Evolutionary conservation across 2,888 invertebrate species (phyloP).

Genomic region (Elysia crispata): DNA sequence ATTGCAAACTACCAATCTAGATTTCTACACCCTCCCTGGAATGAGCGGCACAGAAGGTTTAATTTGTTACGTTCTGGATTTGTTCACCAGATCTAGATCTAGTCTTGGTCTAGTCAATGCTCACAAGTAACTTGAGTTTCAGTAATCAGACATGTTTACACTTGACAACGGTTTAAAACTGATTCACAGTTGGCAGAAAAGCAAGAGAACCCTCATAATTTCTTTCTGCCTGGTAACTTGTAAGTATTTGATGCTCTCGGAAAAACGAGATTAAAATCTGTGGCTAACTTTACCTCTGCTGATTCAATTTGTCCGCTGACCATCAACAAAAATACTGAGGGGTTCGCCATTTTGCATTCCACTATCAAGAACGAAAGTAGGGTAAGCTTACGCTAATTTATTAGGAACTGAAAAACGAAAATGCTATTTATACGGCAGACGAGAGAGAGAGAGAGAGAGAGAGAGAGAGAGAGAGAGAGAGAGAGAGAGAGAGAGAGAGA

Average conservation of each 20-base stretch:
- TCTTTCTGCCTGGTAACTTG: background rate
- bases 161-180: background rate
- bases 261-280: background rate
- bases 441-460: too few relatives aligned
- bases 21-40: too few relatives aligned
- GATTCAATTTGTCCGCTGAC: slow-evolving; percentile 74
- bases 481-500: too few relatives aligned
- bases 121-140: background rate
- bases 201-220: background rate
- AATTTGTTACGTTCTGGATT: too few relatives aligned
- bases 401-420: too few relatives aligned
- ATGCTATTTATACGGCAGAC: too few relatives aligned
- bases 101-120: background rate
- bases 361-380: too few relatives aligned
- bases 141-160: slow-evolving; percentile 42
- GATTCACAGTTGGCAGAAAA: background rate
- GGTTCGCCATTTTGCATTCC: slow-evolving; percentile 62
- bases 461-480: too few relatives aligned
- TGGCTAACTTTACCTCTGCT: slow-evolving; percentile 65
- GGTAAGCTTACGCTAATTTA: too few relatives aligned
- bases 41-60: too few relatives aligned
- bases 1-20: too few relatives aligned
- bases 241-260: slow-evolving; percentile 27
- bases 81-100: slow-evolving; percentile 19
- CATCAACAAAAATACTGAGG: slow-evolving; percentile 73